phyloP scores from a whole-genome alignment of 2,888 invertebrate genomes.

The Mythimna pallens region DNA sequence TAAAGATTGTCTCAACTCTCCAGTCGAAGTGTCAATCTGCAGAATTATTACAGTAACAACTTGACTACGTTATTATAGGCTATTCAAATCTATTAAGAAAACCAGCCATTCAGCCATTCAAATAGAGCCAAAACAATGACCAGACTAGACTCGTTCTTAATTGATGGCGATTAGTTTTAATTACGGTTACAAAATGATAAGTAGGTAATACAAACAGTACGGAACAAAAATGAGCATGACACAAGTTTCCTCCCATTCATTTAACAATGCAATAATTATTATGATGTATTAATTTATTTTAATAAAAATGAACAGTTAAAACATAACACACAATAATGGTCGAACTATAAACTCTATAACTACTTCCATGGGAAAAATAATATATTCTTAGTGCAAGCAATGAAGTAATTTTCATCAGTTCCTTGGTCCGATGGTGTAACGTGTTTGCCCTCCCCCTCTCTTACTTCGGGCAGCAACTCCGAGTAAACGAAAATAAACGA shows the following conservation, averaged over 20 bases:
- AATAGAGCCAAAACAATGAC: background rate
- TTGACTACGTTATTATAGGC: too few relatives aligned
- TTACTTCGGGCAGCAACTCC: slow-evolving; percentile 27
- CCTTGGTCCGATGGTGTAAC: background rate
- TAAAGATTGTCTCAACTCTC: background rate
- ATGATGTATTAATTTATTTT: background rate
- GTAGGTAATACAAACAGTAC: background rate
- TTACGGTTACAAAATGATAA: background rate
- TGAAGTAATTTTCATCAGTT: slow-evolving; percentile 12
- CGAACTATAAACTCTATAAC: background rate
- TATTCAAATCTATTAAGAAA: too few relatives aligned
- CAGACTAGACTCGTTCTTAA: slow-evolving; percentile 10
- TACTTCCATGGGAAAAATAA: background rate
- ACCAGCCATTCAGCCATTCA: too few relatives aligned
- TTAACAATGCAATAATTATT: background rate
- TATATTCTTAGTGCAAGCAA: background rate
- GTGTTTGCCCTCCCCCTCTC: slow-evolving; percentile 12
- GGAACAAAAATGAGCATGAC: background rate
- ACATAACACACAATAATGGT: background rate
- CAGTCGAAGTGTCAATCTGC: background rate
- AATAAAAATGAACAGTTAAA: background rate
- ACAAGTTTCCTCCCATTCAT: background rate
- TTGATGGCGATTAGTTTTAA: background rate
- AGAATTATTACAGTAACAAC: background rate
- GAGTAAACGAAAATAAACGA: slow-evolving; percentile 45